Evolutionary conservation across 2,888 invertebrate species (phyloP), one percentile per base, ranked within the genome.

Genomic region (Andrena minutula): DNA sequence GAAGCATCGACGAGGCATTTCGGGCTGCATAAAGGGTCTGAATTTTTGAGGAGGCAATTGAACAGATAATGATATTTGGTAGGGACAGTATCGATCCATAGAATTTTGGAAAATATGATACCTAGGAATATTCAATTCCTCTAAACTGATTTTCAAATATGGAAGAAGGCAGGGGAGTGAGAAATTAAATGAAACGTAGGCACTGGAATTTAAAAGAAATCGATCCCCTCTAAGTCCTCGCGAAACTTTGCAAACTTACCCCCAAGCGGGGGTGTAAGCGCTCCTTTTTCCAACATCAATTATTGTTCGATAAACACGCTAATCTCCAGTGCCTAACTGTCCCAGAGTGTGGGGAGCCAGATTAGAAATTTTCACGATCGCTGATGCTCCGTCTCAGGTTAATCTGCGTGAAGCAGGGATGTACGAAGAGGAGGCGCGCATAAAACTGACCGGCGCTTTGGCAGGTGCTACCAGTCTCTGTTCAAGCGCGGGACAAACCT

Each of bases 401-500:
- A 83, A 85, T 86, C 84, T 88, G 83, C 86, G 87, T 86, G 82
- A 89, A 61, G 78, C 79, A 82, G 88, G 84, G 86, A 83, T 82
- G 83, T 82, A 83, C 74, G 81, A 85, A 88, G 87, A 30, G 84
- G 88, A 79, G 88, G 86, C 77, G 89, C 89, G 86, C 88, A 90
- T 90, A 89, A 90, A 92, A 90, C 89, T 84, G 91, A 90, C 89
- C 86, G 89, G 91, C 91, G 91, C 92, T 86, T 88, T 88, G 80
- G 82, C 83, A 82, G 87, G 82, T 84, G 84, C 88, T 83, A 90
- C 89, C 87, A 92, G 92, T 92, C 86, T 86, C 80, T 80, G 88
- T 79, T 85, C 72, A 65, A 82, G 83, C 83, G 85, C 80, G 88
- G 77, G 35, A 72, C 82, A 76, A 69, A 87, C 85, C 79, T 86